Evolutionary conservation across 2,888 invertebrate species (phyloP).

Genomic region (Platyscelio sp.): DNA sequence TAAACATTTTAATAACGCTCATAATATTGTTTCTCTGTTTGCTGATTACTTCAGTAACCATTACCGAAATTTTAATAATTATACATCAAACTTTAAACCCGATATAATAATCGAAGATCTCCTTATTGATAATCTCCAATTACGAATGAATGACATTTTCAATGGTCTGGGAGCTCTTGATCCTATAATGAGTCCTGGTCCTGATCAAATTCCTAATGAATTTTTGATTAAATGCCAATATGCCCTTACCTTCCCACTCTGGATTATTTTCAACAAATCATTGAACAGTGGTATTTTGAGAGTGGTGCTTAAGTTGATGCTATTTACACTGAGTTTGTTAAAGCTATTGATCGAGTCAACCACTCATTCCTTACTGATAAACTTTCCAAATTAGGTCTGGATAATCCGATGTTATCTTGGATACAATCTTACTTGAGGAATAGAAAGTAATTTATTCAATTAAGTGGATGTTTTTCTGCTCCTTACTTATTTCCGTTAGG

Average conservation of each 20-base stretch:
- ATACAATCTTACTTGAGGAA: conserved; percentile 4
- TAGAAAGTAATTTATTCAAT: not conserved
- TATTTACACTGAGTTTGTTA: not conserved
- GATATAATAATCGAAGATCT: not conserved
- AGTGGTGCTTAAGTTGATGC: not conserved
- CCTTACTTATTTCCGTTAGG: conserved; percentile 8
- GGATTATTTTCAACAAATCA: conserved; percentile 9
- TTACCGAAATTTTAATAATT: not conserved
- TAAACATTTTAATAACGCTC: not conserved
- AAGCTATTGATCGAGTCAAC: not conserved
- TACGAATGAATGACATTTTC: not conserved
- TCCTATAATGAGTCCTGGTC: not conserved
- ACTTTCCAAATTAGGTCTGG: conserved; percentile 26
- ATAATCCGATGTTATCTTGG: conserved; percentile 16
- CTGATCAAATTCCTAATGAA: not conserved
- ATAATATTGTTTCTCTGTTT: not conserved
- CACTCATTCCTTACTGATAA: conserved; percentile 28
- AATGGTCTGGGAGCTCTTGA: not conserved
- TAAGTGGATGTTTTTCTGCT: not conserved
- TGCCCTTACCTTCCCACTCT: not conserved
- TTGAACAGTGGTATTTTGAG: not conserved
- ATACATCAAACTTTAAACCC: not conserved
- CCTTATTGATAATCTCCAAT: not conserved
- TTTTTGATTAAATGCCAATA: not conserved
- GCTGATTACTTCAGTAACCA: not conserved